phyloP scores from a whole-genome alignment of 2,888 invertebrate species.

The Cheilosia impressa region DNA sequence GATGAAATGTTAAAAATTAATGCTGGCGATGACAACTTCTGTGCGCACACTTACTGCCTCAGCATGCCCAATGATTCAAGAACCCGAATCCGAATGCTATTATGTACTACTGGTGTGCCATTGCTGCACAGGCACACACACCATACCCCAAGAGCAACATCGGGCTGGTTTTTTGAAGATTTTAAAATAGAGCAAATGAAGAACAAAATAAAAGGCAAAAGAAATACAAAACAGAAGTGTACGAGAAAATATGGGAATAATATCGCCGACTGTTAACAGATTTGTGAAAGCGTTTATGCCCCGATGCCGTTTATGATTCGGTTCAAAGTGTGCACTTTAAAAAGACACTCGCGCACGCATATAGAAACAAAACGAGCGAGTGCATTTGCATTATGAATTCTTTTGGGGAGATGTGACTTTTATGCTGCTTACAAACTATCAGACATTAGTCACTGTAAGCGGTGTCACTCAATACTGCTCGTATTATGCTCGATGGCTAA shows the following conservation, averaged over 20 bases:
- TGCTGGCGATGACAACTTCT: constrained; percentile 68
- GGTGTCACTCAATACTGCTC: constrained; percentile 57
- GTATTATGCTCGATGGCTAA: constrained; percentile 48
- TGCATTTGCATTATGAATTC: constrained; percentile 48
- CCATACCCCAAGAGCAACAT: constrained; percentile 43
- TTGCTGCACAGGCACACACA: constrained; percentile 27
- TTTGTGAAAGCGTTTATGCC: constrained; percentile 80
- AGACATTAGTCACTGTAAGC: constrained; percentile 54
- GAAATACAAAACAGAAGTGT: constrained; percentile 21
- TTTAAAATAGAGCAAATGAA: constrained; percentile 63
- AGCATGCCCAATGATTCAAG: constrained; percentile 64
- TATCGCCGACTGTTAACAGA: constrained; percentile 83
- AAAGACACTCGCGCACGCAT: constrained; percentile 32
- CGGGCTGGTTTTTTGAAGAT: constrained; percentile 48
- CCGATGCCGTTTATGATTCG: constrained; percentile 74
- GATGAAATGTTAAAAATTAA: constrained; percentile 73
- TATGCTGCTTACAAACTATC: constrained; percentile 68
- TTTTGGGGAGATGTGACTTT: constrained; percentile 40
- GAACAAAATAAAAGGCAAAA: constrained; percentile 40
- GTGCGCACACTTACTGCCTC: constrained; percentile 65
- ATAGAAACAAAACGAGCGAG: constrained; percentile 3
- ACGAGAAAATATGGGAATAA: constrained; percentile 77
- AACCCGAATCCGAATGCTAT: constrained; percentile 31
- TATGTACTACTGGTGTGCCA: constrained; percentile 47
- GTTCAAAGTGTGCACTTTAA: constrained; percentile 68